Evolutionary conservation across 1,140 invertebrate genomes (phyloP).

Genomic region (Drosophila nikananu): DNA sequence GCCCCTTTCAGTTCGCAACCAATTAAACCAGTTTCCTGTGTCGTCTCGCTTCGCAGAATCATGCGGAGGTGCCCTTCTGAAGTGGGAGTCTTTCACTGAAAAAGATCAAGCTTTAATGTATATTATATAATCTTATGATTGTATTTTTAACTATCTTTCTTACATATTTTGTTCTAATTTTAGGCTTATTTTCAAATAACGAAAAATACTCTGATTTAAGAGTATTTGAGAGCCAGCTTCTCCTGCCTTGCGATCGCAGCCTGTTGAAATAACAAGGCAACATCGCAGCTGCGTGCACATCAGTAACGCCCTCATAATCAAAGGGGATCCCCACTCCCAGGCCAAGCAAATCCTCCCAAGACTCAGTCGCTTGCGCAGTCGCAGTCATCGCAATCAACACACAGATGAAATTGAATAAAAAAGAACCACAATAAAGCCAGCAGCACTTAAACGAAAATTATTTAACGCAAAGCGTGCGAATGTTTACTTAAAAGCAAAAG

Average conservation of each 20-base stretch:
- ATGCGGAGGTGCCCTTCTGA: not conserved
- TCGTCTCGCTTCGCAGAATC: conserved; percentile 46
- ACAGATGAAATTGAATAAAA: conserved; percentile 8
- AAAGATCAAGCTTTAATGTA: not conserved
- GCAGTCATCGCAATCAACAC: conserved; percentile 32
- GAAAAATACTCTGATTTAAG: not conserved
- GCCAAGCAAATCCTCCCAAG: conserved; percentile 18
- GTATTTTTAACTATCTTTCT: not conserved
- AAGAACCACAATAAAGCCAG: conserved; percentile 11
- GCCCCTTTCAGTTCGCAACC: conserved; percentile 59
- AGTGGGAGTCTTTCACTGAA: accelerated
- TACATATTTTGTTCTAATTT: not conserved
- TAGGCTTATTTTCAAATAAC: not conserved
- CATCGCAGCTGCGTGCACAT: conserved; percentile 31
- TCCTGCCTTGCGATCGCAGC: conserved; percentile 47
- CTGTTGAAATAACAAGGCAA: conserved; percentile 67
- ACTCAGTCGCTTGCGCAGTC: conserved; percentile 40
- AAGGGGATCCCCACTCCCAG: conserved; percentile 19
- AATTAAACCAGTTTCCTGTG: conserved; percentile 78
- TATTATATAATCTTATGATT: not conserved
- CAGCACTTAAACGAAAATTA: conserved; percentile 63
- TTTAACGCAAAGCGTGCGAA: conserved; percentile 70
- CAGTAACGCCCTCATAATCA: conserved; percentile 73
- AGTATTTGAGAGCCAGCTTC: conserved; percentile 5
- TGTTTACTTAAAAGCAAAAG: conserved; percentile 53